These are phyloP conservation scores for Aspiorhynchus laticeps DNA, from an alignment of 2,113 vertebrate genomes.

Conservation along the genomic window DNA sequence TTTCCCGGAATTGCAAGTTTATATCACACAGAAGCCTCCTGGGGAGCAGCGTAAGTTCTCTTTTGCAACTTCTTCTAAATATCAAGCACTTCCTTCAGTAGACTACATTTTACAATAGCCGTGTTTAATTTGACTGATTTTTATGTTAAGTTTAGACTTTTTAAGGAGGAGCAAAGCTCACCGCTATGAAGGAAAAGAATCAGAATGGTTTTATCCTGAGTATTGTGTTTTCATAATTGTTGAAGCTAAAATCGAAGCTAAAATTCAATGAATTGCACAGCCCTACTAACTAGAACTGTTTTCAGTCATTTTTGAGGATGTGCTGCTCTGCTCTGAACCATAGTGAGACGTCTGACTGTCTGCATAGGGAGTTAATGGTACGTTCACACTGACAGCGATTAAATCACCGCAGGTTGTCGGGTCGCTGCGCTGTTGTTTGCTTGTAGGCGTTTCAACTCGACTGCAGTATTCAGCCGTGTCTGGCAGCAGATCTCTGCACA, in stretches of 20 bases:
- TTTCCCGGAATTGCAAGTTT: no score
- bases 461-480: neutral
- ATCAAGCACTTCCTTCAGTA: neutral
- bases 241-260: slow-evolving; percentile 52
- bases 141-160: neutral
- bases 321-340: neutral
- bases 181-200: neutral
- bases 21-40: neutral
- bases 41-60: neutral
- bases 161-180: neutral
- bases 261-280: neutral
- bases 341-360: neutral
- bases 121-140: neutral
- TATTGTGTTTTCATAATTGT: slow-evolving; percentile 59
- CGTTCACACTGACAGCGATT: neutral
- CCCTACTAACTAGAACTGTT: neutral
- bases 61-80: neutral
- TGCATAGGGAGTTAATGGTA: neutral
- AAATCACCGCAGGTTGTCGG: neutral
- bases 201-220: neutral
- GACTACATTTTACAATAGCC: neutral
- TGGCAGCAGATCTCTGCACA: neutral
- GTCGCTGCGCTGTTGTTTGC: neutral
- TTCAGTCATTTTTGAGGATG: neutral
- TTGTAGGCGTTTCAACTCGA: neutral